phyloP scores from a whole-genome alignment of 2,888 invertebrate genomes.

The Pseudococcus jackbeardsleyi region DNA sequence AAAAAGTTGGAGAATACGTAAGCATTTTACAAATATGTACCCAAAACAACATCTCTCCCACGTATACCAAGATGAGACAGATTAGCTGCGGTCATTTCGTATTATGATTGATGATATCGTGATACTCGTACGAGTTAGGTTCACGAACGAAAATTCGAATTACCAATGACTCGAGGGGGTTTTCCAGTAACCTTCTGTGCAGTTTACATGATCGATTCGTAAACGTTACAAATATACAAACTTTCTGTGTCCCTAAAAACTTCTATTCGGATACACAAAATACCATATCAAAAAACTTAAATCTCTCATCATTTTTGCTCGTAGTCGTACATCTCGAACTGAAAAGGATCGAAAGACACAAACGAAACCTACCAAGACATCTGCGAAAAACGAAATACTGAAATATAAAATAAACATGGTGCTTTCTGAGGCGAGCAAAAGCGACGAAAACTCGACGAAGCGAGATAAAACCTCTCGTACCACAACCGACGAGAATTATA shows the following conservation, averaged over 20 bases:
- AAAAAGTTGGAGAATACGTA: neutral
- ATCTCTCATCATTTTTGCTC: neutral
- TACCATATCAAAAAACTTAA: neutral
- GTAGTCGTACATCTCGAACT: neutral
- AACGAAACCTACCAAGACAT: neutral
- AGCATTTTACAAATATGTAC: neutral
- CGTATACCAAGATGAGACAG: neutral
- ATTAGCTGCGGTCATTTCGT: neutral
- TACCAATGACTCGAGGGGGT: neutral
- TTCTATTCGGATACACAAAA: neutral
- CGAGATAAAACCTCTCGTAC: slow-evolving; percentile 30
- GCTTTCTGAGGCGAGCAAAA: neutral
- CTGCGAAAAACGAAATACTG: neutral
- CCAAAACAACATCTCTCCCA: neutral
- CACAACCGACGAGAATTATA: neutral
- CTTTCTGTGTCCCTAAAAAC: neutral
- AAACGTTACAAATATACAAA: neutral
- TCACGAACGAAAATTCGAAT: neutral
- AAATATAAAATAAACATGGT: slow-evolving; percentile 1
- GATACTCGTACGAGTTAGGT: neutral
- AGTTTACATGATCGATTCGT: slow-evolving; percentile 17
- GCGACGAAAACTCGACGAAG: slow-evolving; percentile 21
- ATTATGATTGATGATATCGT: neutral
- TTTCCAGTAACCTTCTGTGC: neutral
- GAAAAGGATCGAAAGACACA: neutral